Conservation (phyloP, 1,140 invertebrate species). For the Drosophila teissieri region DNA sequence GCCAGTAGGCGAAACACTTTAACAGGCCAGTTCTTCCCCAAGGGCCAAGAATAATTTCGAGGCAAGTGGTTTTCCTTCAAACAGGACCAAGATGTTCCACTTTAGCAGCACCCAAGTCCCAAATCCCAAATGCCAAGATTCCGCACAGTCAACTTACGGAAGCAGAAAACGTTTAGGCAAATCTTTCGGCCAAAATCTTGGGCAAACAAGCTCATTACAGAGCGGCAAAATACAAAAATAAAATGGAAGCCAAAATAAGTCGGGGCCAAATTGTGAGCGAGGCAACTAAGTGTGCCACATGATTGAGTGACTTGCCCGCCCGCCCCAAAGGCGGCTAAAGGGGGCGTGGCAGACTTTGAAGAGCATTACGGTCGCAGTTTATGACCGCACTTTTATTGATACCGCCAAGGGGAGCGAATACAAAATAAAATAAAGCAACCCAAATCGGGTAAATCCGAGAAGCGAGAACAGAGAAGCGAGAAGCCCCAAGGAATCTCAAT, state of each 20-base stretch:
- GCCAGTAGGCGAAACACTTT: conserved; percentile 17
- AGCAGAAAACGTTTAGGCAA: conserved; percentile 62
- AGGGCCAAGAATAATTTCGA: conserved; percentile 22
- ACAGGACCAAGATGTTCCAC: conserved; percentile 56
- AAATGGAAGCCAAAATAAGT: conserved; percentile 15
- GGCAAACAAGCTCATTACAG: conserved; percentile 73
- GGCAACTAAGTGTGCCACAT: conserved; percentile 53
- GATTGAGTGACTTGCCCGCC: conserved; percentile 56
- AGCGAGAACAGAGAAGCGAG: too few species aligned
- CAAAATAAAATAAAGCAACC: conserved; percentile 45
- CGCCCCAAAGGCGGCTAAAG: not conserved
- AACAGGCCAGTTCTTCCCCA: conserved; percentile 22
- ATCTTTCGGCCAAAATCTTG: conserved; percentile 67
- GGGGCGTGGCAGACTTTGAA: conserved; percentile 53
- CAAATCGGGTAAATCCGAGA: conserved; percentile 16
- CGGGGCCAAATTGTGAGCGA: conserved; percentile 7
- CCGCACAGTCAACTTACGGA: not conserved
- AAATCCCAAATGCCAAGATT: conserved; percentile 1
- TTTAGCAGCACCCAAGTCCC: conserved; percentile 29
- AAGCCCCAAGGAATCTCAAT: conserved; percentile 34
- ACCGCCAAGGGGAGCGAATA: conserved; percentile 70
- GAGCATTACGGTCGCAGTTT: conserved; percentile 58
- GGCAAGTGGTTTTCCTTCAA: not conserved
- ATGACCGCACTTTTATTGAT: conserved; percentile 80
- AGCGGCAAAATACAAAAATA: conserved; percentile 9